phyloP scores from a whole-genome alignment of 92 coral and sea anemone species.

The Palythoa grandiflora region DNA sequence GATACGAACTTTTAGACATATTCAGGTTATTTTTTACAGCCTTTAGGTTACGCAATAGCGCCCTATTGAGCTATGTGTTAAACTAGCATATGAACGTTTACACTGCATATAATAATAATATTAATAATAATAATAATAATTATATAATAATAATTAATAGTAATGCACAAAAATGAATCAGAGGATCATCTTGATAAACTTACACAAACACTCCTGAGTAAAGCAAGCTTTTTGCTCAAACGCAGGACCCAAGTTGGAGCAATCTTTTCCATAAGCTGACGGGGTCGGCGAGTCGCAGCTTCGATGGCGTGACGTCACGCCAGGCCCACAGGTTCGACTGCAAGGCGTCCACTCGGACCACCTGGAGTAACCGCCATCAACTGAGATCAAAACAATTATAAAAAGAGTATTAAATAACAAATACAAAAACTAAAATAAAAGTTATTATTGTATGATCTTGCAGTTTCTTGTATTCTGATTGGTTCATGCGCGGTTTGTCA shows the following conservation, averaged over 20 bases:
- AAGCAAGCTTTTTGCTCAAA: constrained; percentile 92
- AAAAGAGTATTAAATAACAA: background rate
- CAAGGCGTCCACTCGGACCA: constrained; percentile 93
- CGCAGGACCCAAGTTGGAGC: constrained; percentile 92
- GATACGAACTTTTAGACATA: too few relatives aligned
- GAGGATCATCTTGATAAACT: background rate
- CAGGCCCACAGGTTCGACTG: constrained; percentile 95
- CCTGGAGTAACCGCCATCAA: constrained; percentile 86
- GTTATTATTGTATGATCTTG: too few relatives aligned
- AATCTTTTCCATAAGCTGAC: constrained; percentile 90
- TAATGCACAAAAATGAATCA: background rate
- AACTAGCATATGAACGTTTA: too few relatives aligned
- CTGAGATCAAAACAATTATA: constrained; percentile 40
- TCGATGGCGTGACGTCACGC: constrained; percentile 95
- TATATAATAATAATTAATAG: background rate
- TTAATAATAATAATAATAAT: too few relatives aligned
- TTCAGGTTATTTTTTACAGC: too few relatives aligned
- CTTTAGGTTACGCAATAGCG: too few relatives aligned
- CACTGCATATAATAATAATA: too few relatives aligned
- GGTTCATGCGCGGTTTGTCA: too few relatives aligned
- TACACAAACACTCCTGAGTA: constrained; percentile 77
- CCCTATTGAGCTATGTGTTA: too few relatives aligned
- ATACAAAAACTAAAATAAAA: too few relatives aligned
- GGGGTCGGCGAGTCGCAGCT: constrained; percentile 89
- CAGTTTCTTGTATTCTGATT: too few relatives aligned